phyloP scores from a whole-genome alignment of 1,140 invertebrate species.

The Drosophila trapezifrons region DNA sequence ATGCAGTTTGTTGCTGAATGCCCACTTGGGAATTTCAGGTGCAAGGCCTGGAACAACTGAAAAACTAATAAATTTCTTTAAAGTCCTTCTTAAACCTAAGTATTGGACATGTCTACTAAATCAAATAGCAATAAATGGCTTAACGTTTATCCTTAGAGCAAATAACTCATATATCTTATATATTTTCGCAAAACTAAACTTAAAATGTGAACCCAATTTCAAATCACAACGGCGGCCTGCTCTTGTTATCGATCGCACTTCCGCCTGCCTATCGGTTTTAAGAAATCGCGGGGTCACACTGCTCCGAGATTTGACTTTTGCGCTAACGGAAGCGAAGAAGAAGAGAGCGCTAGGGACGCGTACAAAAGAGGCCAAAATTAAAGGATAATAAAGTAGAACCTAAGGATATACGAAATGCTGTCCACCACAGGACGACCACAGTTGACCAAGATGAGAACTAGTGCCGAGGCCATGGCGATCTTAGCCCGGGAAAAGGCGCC shows the following conservation, averaged over 20 bases:
- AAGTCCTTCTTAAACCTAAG: no score
- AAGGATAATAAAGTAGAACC: neutral
- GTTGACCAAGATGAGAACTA: constrained; percentile 48
- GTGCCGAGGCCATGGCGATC: constrained; percentile 44
- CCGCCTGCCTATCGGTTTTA: neutral
- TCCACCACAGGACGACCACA: constrained; percentile 21
- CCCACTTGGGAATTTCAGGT: no score
- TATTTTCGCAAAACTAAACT: neutral
- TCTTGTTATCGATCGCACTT: neutral
- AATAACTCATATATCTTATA: neutral
- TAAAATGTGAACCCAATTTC: constrained; percentile 1
- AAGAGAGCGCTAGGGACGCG: constrained; percentile 51
- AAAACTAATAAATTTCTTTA: no score
- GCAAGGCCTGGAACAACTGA: no score
- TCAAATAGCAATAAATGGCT: no score
- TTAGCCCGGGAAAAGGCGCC: constrained; percentile 52
- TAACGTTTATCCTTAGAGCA: no score
- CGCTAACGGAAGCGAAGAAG: constrained; percentile 60
- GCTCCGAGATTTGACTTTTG: constrained; percentile 69
- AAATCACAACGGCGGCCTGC: neutral
- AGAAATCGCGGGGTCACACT: constrained; percentile 6
- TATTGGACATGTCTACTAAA: no score
- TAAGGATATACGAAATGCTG: constrained; percentile 8
- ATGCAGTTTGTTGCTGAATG: no score
- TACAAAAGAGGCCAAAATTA: neutral